These are phyloP conservation scores for Chaetorhynchus papuensis DNA, from an alignment of 2,113 vertebrate species.

Conservation along the genomic window DNA sequence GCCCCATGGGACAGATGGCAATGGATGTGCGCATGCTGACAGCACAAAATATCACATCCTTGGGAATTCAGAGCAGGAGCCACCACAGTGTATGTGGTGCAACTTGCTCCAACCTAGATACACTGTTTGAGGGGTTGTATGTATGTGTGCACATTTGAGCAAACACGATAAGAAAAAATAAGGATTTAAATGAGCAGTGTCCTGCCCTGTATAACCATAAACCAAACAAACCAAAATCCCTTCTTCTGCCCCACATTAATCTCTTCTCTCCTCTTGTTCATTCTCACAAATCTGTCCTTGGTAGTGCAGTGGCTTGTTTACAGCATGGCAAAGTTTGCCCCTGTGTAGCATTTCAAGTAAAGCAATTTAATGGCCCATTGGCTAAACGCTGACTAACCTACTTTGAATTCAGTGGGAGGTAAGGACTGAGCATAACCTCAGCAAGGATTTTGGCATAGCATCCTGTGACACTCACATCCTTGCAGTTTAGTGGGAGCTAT, in stretches of 20 bases:
- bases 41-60: slow-evolving; percentile 54
- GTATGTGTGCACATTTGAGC: background rate
- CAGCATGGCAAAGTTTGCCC: background rate
- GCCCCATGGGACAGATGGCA: slow-evolving; percentile 51
- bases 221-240: background rate
- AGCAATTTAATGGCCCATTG: slow-evolving; percentile 47
- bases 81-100: background rate
- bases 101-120: background rate
- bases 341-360: slow-evolving; percentile 9
- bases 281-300: background rate
- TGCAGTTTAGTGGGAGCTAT: background rate
- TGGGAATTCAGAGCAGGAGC: slow-evolving; percentile 19
- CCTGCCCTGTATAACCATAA: background rate
- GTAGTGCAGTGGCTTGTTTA: background rate
- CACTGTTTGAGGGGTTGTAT: background rate
- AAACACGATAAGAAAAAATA: background rate
- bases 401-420: slow-evolving; percentile 19
- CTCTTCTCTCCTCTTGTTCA: background rate
- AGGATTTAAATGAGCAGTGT: background rate
- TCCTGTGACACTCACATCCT: background rate
- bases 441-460: background rate
- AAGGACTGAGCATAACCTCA: background rate
- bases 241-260: background rate
- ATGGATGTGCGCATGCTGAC: slow-evolving; percentile 52
- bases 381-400: background rate